phyloP scores from a whole-genome alignment of 2,113 vertebrate species.

The Oxygymnocypris stewartii region DNA sequence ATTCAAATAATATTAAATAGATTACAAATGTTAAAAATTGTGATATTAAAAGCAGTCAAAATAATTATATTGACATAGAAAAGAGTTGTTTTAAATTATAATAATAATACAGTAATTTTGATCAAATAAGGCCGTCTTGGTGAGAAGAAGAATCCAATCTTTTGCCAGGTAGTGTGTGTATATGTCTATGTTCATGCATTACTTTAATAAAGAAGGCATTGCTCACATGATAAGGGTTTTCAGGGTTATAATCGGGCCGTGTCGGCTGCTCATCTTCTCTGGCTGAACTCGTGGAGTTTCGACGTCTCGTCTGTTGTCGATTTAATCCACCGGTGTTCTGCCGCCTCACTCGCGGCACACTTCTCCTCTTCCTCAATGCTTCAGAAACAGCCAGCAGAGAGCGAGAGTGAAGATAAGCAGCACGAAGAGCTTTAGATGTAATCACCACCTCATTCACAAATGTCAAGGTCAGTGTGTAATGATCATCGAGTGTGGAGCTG shows the following conservation, averaged over 20 bases:
- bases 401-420: not conserved
- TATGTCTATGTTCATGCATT: not conserved
- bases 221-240: conserved; percentile 94
- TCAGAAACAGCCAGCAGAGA: not conserved
- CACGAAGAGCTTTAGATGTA: not conserved
- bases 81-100: no score
- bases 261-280: conserved; percentile 64
- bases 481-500: not conserved
- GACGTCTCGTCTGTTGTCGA: conserved; percentile 77
- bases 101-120: not conserved
- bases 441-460: not conserved
- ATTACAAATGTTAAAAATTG: no score
- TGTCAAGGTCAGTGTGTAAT: not conserved
- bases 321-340: conserved; percentile 46
- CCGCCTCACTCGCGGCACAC: conserved; percentile 55
- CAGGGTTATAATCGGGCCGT: conserved; percentile 79
- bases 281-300: conserved; percentile 70
- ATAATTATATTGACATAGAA: no score
- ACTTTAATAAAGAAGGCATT: conserved; percentile 9
- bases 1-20: no score
- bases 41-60: no score
- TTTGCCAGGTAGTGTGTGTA: no score
- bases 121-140: not conserved
- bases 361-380: conserved; percentile 48
- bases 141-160: not conserved